phyloP scores from a whole-genome alignment of 1,140 invertebrate species.

The Pinna nobilis region DNA sequence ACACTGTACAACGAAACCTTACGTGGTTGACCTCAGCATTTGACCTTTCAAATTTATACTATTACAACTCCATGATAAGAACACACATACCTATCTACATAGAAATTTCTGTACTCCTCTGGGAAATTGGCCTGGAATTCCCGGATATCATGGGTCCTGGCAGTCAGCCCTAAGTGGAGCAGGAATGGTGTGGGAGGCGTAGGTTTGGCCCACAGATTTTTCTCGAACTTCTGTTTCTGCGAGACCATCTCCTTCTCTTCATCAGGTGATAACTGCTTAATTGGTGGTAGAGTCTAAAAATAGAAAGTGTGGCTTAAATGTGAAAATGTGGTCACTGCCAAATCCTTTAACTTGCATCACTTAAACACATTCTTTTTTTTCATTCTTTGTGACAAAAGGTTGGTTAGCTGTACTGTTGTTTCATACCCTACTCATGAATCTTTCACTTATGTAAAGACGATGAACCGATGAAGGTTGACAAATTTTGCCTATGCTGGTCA shows the following conservation, averaged over 20 bases:
- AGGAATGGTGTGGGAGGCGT: slow-evolving; percentile 68
- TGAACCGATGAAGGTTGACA: too few relatives aligned
- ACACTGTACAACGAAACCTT: background rate
- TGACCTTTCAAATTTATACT: background rate
- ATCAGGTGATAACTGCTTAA: slow-evolving; percentile 65
- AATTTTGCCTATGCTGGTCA: too few relatives aligned
- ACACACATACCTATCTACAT: slow-evolving; percentile 65
- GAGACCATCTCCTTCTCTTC: slow-evolving; percentile 50
- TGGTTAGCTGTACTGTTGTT: too few relatives aligned
- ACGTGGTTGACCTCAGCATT: too few relatives aligned
- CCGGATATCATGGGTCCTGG: slow-evolving; percentile 70
- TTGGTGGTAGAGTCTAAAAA: slow-evolving; percentile 70
- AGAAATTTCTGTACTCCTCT: slow-evolving; percentile 66
- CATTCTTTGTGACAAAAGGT: too few relatives aligned
- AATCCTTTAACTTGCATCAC: background rate
- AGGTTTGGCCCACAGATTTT: slow-evolving; percentile 68
- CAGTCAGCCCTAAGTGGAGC: slow-evolving; percentile 73
- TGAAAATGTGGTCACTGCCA: background rate
- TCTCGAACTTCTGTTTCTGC: slow-evolving; percentile 48
- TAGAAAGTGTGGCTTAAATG: background rate
- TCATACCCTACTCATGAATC: too few relatives aligned
- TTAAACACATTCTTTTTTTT: too few relatives aligned
- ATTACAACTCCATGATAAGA: background rate
- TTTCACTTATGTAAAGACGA: too few relatives aligned
- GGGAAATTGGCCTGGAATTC: slow-evolving; percentile 72